Evolutionary conservation across 2,797 vertebrate genomes (phyloP).

Genomic region (Chloroceryle inda): DNA sequence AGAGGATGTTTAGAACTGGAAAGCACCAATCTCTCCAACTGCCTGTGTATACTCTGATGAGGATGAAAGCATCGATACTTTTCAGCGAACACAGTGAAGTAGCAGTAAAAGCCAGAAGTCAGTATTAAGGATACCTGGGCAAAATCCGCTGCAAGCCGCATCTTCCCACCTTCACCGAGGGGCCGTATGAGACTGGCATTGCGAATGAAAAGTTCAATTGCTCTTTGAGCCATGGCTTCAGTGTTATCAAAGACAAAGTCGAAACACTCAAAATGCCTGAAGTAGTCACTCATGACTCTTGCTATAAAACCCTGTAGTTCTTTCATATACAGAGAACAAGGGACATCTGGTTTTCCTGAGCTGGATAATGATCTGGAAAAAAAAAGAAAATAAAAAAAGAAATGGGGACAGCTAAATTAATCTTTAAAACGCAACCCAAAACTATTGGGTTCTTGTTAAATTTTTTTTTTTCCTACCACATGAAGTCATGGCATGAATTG

Average conservation of each 20-base stretch:
- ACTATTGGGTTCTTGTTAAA: not conserved
- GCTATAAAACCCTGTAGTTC: slow-evolving; percentile 96
- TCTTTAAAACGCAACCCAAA: slow-evolving; percentile 30
- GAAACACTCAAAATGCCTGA: slow-evolving; percentile 91
- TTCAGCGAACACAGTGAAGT: not conserved
- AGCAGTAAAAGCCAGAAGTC: not conserved
- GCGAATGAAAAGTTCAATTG: slow-evolving; percentile 92
- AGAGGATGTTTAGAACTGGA: not conserved
- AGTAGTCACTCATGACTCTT: slow-evolving; percentile 94
- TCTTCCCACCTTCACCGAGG: slow-evolving; percentile 94
- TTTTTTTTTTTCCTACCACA: not conserved
- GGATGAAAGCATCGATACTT: not conserved
- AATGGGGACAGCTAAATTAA: slow-evolving; percentile 7
- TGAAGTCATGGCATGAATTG: not conserved
- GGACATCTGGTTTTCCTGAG: slow-evolving; percentile 88
- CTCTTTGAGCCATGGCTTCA: slow-evolving; percentile 90
- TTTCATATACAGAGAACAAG: slow-evolving; percentile 97
- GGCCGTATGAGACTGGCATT: slow-evolving; percentile 91
- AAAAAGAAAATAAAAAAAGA: not conserved
- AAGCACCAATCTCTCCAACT: not conserved
- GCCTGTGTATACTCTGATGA: not conserved
- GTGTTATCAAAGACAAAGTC: slow-evolving; percentile 95
- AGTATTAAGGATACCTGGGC: slow-evolving; percentile 87
- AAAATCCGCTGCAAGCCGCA: slow-evolving; percentile 94
- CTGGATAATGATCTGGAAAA: slow-evolving; percentile 83